Evolutionary conservation across 2,797 vertebrate species (phyloP).

Genomic region (Characodon lateralis): DNA sequence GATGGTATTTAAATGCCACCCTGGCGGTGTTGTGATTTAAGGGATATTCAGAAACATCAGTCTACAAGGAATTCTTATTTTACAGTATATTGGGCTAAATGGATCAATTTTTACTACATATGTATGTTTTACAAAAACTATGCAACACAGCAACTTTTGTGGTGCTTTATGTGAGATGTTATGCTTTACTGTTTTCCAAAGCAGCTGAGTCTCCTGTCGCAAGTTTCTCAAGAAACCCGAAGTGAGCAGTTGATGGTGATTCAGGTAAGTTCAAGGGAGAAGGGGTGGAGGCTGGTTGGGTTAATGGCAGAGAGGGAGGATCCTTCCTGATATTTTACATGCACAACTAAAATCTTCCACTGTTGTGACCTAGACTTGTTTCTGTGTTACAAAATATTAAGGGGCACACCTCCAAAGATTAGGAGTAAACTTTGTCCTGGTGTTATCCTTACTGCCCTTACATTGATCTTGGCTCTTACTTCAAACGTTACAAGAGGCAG

Average conservation of each 20-base stretch:
- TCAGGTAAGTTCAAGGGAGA: neutral
- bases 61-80: neutral
- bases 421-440: too few species aligned
- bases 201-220: neutral
- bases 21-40: too few species aligned
- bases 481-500: neutral
- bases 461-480: neutral
- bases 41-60: neutral
- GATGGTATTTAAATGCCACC: too few species aligned
- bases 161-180: neutral
- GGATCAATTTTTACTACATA: neutral
- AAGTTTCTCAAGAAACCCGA: too few species aligned
- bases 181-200: neutral
- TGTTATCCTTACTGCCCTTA: neutral
- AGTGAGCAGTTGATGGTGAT: too few species aligned
- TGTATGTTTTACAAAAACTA: neutral
- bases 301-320: too few species aligned
- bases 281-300: too few species aligned
- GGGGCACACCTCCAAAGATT: too few species aligned
- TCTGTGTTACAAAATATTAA: neutral
- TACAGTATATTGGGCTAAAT: neutral
- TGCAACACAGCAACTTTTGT: neutral
- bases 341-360: neutral
- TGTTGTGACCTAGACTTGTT: neutral
- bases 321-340: too few species aligned